Evolutionary conservation across 2,888 invertebrate genomes (phyloP).

Genomic region (Tubiluchus corallicola): DNA sequence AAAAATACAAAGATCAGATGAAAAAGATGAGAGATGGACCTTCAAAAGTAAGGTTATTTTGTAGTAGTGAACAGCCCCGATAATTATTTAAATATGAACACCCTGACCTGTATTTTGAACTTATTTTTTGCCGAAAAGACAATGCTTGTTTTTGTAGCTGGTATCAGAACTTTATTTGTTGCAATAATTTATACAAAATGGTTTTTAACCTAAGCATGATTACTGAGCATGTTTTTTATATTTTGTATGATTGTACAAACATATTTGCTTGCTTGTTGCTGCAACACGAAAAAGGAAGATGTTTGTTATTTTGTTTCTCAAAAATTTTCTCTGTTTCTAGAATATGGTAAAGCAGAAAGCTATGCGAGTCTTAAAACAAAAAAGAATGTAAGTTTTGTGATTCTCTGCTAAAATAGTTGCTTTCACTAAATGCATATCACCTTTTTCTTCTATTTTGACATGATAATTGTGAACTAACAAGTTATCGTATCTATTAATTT

Average conservation of each 20-base stretch:
- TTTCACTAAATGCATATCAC: conserved; percentile 1
- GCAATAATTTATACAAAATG: too few relatives aligned
- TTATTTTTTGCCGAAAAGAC: conserved; percentile 4
- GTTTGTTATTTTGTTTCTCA: conserved; percentile 1
- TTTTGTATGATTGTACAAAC: too few relatives aligned
- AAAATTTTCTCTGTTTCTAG: conserved; percentile 30
- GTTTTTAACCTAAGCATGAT: too few relatives aligned
- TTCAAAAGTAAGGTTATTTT: conserved; percentile 46
- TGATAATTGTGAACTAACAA: too few relatives aligned
- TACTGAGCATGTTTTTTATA: too few relatives aligned
- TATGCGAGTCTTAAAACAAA: conserved; percentile 82
- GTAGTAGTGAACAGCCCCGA: not conserved
- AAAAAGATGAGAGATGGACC: conserved; percentile 97
- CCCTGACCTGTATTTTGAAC: not conserved
- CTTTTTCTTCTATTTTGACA: conserved; percentile 4
- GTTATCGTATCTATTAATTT: too few relatives aligned
- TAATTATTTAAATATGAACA: conserved; percentile 2
- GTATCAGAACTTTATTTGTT: too few relatives aligned
- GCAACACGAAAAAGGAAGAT: too few relatives aligned
- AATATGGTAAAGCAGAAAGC: conserved; percentile 96
- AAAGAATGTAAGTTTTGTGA: conserved; percentile 51
- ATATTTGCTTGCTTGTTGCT: too few relatives aligned
- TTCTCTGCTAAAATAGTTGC: conserved; percentile 8
- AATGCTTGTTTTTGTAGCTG: too few relatives aligned
- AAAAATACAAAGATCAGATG: conserved; percentile 96